Base-by-base conservation (phyloP, 1,140 invertebrate genomes). In the Heterodera carotae region DNA sequence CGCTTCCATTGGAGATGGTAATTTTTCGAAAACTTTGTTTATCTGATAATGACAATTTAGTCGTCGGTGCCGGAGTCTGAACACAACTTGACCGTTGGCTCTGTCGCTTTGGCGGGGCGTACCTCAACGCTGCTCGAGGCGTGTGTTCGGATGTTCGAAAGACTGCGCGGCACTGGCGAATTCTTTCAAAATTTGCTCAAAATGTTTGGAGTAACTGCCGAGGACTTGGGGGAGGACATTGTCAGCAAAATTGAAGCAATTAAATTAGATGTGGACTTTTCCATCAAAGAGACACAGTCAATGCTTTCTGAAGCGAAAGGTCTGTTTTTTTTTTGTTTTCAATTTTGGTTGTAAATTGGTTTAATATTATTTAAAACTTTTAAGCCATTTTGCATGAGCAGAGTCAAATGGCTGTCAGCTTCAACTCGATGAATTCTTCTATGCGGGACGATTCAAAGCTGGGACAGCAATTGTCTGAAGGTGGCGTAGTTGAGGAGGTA, bases 61-160 rank as follows among this genome's bases (percentile, higher is more conserved):
- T 31, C n/a, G 0, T 62, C 72, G 1, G 18, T 64, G 3, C 25
- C 36, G 22, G 56, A 74, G 6, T 15, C 53, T 29, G 56, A 73
- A 6, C 56, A 59, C n/a, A 74, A 74, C 64, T 4, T 62, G 18
- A 74, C 72, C 8, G 18, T 64, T 7, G 72, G 33, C 27, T 74
- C 72, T 27, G 48, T 22, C 22, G 71, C 71, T 4, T 18, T 73
- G 36, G 53, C 71, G 15, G n/a, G 36, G 25, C 71, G 62, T 6
- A 73, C 71, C 25, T 48, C 71, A 39, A 53, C 33, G 27, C 56
- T 73, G 4, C 29, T 56, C 8, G 71, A 73, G 36, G 56, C 53
- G 25, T 73, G 71, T 33, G 71, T 73, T 31, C 56, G 62, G 36
- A 60, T 73, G 71, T 73, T 73, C 56, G 71, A 73, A 18, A 59